Evolutionary conservation across 2,113 vertebrate genomes (phyloP), one percentile per base, ranked within the genome.

Genomic region (Sisor rabdophorus): DNA sequence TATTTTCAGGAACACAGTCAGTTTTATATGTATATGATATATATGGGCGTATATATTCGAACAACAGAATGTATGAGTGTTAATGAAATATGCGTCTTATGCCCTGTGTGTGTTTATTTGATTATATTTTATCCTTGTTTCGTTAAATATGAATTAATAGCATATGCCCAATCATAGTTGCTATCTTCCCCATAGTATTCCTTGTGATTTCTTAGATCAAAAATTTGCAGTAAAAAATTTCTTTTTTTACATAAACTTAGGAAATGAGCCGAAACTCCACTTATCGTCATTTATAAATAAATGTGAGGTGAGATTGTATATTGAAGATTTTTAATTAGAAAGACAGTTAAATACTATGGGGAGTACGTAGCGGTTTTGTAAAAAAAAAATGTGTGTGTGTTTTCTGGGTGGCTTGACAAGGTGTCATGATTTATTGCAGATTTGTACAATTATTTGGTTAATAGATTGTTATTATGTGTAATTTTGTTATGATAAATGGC

Each of bases 1-100:
- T 84, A 84, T 84, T 84, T 84, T 84, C 80, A 77, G 58, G 64
- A 77, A 59, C 63, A 70, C 64, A 80, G 73, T 83, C 70, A 80
- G 58, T 81, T 84, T 84, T 84, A 79, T 84, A 84, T 84, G 82
- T 84, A 79, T 80, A 77, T 81, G 80, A 77, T 84, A 79, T 81
- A 81, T 78, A 77, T 76, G 76, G 76, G 75, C 70, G 65, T 84
- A 84, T 81, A 81, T 84, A 83, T 81, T 79, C 58, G 73, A 81
- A 76, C 70, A 75, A 48, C 28, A 73, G 76, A 83, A 76, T 80
- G 82, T 80, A 81, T 83, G 82, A 81, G 79, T 77, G 71, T 77
- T 77, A 71, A 54, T 67, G 74, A 84, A 50, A 60, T 84, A 54
- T 79, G 73, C 79, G 73, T 84, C 70, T 79, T 74, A 77, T 81